Evolutionary conservation across 2,888 invertebrate species (phyloP), one percentile per base, ranked within the genome.

Genomic region (Leptinotarsa haldemani): DNA sequence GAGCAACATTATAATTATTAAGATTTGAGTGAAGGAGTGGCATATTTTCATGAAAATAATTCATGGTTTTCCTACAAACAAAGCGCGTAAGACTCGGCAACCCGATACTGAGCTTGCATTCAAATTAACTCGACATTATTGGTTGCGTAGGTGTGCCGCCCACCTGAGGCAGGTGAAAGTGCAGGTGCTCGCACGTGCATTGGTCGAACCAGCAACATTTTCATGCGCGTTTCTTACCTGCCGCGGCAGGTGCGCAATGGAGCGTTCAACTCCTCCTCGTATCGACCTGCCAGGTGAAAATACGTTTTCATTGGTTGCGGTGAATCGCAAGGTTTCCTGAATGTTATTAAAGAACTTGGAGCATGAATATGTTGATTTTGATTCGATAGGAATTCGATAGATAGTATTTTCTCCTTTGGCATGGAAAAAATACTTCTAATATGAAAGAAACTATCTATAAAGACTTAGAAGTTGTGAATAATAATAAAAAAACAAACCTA

Each of bases 201-300:
- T 80, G 78, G 81, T 74, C 79, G 78, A 63, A 67, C n/a, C 63
- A 75, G 73, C 40, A 63, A 77, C 79, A 77, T 81, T 82, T 81
- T 82, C 82, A 78, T 83, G 83, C 84, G 85, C 85, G 83, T 79
- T 80, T 80, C 82, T 82, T 78, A 85, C 85, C 85, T 85, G 85
- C 74, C 73, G 79, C 71, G 75, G 81, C 85, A 85, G 86, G 85
- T 85, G 84, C 83, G 83, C 84, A 82, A 13, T 46, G 80, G 81
- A 78, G 80, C 78, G 77, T 74, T 75, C 80, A 74, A 83, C 86
- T 84, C 86, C 86, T 84, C 86, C 86, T 84, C 78, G 77, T 85
- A 86, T 86, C 84, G 86, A 87, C 82, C 84, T 77, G 71, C 74
- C 87, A 87, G 87, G 87, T 87, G 84, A 84, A 81, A 83, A 78